These are phyloP conservation scores for Miniopterus natalensis DNA, from an alignment of 2,113 vertebrate genomes.

Conservation along the genomic window DNA sequence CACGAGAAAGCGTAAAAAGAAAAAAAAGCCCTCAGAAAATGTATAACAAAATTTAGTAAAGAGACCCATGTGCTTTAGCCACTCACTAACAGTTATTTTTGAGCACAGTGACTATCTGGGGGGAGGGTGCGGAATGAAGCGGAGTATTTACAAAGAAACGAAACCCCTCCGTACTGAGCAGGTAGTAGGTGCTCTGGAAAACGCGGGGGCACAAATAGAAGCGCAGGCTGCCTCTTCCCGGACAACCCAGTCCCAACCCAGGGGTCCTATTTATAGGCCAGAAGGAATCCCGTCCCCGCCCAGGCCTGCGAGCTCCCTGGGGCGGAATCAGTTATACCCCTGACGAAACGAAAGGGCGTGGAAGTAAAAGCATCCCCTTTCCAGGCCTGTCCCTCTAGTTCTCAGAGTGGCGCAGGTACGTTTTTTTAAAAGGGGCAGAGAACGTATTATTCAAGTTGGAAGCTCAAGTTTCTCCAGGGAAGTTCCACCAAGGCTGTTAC, in stretches of 20 bases:
- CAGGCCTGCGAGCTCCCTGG: background rate
- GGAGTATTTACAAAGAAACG: background rate
- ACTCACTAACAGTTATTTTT: background rate
- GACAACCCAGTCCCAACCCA: background rate
- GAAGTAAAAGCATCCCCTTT: slow-evolving; percentile 48
- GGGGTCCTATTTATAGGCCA: background rate
- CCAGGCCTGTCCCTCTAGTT: background rate
- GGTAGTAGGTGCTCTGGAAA: background rate
- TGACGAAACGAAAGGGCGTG: background rate
- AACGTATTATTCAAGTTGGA: background rate
- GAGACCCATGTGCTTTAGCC: background rate
- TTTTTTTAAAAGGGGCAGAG: background rate
- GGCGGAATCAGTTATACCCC: background rate
- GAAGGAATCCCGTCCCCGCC: background rate
- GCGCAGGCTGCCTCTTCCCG: background rate
- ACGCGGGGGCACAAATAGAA: background rate
- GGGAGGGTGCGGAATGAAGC: background rate
- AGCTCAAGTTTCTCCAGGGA: background rate
- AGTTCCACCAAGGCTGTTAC: background rate
- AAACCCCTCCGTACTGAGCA: background rate
- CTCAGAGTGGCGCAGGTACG: background rate
- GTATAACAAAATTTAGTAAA: background rate
- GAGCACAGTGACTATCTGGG: background rate
- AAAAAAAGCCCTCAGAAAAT: background rate
- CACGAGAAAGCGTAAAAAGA: background rate